Base-by-base conservation (phyloP, 1,140 invertebrate genomes). In the Drosophila grimshawi region DNA sequence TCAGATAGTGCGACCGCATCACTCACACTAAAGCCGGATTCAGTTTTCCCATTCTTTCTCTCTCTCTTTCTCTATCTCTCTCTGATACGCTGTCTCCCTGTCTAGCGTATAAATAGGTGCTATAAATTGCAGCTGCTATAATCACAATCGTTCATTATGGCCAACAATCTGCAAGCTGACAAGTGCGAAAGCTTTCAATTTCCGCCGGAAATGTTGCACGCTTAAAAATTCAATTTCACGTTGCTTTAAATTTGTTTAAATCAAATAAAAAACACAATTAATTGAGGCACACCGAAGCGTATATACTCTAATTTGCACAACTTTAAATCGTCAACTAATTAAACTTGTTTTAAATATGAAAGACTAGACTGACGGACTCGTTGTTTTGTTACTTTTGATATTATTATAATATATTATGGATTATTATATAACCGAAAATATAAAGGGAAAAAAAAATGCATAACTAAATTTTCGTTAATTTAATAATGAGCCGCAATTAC, bases 161-260 rank as follows among this genome's bases (percentile, higher is more conserved):
- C 27, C 39, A 27, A 2, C n/a, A 29, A 27, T 3, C 29, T 41
- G 27, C 33, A 32, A 32, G 19, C n/a, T 32, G 5, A n/a, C 30
- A 52, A 53, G 41, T 61, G 45, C 39, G 30, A 59, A 56, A n/a
- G 41, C 19, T 56, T 67, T 80, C 65, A 70, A 80, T 85, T 85
- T 85, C 81, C 77, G 69, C 5, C 62, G 75, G 75, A 81, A 74
- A 76, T 76, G 37, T 57, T 62, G 41, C 19, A 48, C 37, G 62
- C 64, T 69, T 67, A 70, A 61, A 75, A 70, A 76, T 75, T 49
- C n/a, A 69, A 78, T 69, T 63, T 43, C 41, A 37, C 33, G 5
- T 39, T 48, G 32, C 29, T 29, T 59, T 32, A 53, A 66, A 53
- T 45, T 51, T 2, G 2, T 35, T 37, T 35, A 2, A 43, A 53